These are phyloP conservation scores for Geotrypetes seraphini DNA, from an alignment of 2,797 vertebrate genomes.

Conservation along the genomic window DNA sequence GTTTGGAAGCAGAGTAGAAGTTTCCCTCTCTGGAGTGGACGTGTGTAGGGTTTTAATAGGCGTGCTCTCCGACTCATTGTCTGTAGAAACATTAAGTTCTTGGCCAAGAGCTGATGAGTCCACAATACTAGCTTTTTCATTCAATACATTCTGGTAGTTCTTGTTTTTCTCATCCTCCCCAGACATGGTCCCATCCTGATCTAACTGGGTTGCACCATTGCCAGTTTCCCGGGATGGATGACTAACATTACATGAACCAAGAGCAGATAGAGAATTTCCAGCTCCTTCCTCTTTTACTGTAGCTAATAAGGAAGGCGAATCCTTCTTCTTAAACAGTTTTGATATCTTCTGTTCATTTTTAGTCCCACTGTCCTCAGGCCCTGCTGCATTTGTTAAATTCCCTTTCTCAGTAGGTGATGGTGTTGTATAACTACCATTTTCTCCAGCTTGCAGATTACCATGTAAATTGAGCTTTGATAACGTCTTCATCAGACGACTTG, in stretches of 20 bases:
- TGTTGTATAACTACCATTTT: constrained; percentile 4
- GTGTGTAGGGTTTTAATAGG: constrained; percentile 4
- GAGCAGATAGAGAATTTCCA: constrained; percentile 18
- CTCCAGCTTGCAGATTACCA: constrained; percentile 28
- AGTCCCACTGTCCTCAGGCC: constrained; percentile 34
- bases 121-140: constrained; percentile 12
- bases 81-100: constrained; percentile 16
- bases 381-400: constrained; percentile 14
- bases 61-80: constrained; percentile 10
- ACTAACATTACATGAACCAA: not conserved
- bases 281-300: constrained; percentile 78
- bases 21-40: constrained; percentile 38
- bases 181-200: constrained; percentile 5
- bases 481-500: constrained; percentile 75
- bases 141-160: constrained; percentile 8
- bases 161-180: too few species aligned
- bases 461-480: constrained; percentile 71
- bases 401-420: constrained; percentile 35
- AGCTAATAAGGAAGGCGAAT: constrained; percentile 56
- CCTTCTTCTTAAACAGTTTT: constrained; percentile 69
- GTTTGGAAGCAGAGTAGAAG: constrained; percentile 37
- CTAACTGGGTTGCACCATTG: not conserved
- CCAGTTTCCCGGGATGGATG: constrained; percentile 12
- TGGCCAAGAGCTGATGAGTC: constrained; percentile 16
- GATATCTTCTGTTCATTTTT: constrained; percentile 53